These are phyloP conservation scores for Tenthredo amoena DNA, from an alignment of 2,888 invertebrate species.

Conservation along the genomic window DNA sequence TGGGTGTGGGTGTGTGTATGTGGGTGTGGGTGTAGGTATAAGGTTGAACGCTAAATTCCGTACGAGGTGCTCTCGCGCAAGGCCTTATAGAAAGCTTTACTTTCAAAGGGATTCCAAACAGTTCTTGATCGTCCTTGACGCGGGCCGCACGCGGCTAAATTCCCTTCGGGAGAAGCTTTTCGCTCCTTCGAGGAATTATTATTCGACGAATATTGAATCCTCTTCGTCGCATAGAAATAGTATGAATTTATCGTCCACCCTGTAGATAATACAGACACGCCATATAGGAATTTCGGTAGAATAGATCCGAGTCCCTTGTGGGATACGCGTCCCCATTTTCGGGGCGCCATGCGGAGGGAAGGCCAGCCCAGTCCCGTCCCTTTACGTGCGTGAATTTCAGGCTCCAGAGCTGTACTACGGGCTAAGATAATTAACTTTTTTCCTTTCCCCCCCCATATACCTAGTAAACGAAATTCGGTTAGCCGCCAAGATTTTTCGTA, in stretches of 20 bases:
- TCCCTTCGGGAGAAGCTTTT: not conserved
- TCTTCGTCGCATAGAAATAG: not conserved
- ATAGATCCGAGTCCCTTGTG: slow-evolving; percentile 19
- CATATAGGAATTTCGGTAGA: not conserved
- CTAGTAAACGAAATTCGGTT: not conserved
- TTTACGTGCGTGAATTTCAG: slow-evolving; percentile 23
- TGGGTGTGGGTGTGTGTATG: not conserved
- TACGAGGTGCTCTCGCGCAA: not conserved
- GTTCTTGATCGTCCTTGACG: slow-evolving; percentile 33
- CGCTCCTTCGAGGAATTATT: not conserved
- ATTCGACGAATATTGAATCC: not conserved
- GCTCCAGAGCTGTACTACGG: not conserved
- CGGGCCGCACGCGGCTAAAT: slow-evolving; percentile 27
- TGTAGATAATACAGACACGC: not conserved
- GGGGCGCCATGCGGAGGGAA: not conserved
- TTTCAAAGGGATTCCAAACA: slow-evolving; percentile 46
- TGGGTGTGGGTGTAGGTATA: not conserved
- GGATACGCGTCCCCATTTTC: not conserved
- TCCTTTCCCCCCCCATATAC: not conserved
- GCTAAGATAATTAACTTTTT: not conserved
- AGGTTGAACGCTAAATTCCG: slow-evolving; percentile 28
- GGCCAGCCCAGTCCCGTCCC: not conserved
- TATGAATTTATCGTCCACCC: not conserved
- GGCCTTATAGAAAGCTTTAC: slow-evolving; percentile 7
- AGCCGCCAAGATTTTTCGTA: not conserved